Percentiles rank a stretch among this genome's conserved stretches.
Conservation (phyloP, 2,797 vertebrate species). For the Chaunax sp. region DNA sequence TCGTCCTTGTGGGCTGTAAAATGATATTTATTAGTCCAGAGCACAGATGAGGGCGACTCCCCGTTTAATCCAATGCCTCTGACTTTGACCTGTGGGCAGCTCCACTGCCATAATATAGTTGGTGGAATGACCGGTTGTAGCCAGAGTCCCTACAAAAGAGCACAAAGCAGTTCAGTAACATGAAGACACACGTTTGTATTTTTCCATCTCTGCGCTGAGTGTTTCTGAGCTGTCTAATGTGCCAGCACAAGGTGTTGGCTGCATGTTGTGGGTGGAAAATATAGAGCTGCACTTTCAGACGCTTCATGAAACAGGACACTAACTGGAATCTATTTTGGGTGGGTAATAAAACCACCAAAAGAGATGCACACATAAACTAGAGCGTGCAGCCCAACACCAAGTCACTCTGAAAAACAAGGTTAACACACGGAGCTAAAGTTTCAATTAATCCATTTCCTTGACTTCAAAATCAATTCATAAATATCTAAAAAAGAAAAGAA, state of each 20-base stretch:
- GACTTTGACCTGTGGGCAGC: conserved; percentile 83
- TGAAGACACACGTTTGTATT: neutral
- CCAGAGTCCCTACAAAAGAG: conserved; percentile 85
- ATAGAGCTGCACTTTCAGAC: conserved; percentile 65
- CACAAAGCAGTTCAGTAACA: conserved; percentile 15
- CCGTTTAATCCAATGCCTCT: conserved; percentile 92
- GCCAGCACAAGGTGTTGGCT: conserved; percentile 36
- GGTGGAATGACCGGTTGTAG: conserved; percentile 91
- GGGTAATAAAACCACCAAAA: conserved; percentile 69
- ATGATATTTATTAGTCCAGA: conserved; percentile 86
- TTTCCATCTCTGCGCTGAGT: conserved; percentile 14
- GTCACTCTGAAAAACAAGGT: conserved; percentile 12
- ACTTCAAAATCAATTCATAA: neutral
- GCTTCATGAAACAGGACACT: conserved; percentile 73
- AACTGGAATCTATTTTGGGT: conserved; percentile 74
- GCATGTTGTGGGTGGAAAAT: conserved; percentile 64
- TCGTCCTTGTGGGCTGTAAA: neutral
- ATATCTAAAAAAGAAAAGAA: too few relatives aligned
- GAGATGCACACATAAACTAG: conserved; percentile 52
- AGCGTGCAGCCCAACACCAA: conserved; percentile 14
- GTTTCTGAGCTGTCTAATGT: conserved; percentile 23
- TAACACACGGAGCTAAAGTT: conserved; percentile 4
- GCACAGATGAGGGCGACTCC: conserved; percentile 92
- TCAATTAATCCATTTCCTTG: neutral
- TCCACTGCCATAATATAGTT: conserved; percentile 92